Conservation (phyloP, 1,140 invertebrate species). For the Papilio aristodemus region DNA sequence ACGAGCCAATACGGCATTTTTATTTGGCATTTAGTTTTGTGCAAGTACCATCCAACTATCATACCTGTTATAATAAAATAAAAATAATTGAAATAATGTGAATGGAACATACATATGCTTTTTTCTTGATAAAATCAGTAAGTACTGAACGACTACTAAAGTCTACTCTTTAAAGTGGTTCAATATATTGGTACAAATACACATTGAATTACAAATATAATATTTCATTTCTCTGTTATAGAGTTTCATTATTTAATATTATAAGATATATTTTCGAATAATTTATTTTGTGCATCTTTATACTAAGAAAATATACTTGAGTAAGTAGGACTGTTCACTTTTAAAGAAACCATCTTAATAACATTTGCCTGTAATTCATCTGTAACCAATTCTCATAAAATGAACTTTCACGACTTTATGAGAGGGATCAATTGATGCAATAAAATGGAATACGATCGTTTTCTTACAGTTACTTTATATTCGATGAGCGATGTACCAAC, state of each 20-base stretch:
- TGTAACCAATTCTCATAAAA: constrained; percentile 9
- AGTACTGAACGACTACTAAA: too few species aligned
- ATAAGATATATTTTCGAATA: too few species aligned
- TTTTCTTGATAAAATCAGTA: too few species aligned
- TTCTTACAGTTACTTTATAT: constrained; percentile 16
- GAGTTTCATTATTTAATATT: neutral
- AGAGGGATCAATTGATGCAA: constrained; percentile 26
- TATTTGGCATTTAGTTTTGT: constrained; percentile 85
- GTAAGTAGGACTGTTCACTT: too few species aligned
- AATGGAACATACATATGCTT: too few species aligned
- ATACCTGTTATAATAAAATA: constrained; percentile 80
- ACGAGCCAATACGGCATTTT: constrained; percentile 82
- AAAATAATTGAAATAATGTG: too few species aligned
- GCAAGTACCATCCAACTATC: constrained; percentile 87
- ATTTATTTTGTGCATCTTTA: neutral
- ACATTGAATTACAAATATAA: neutral
- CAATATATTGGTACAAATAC: too few species aligned
- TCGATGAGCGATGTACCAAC: constrained; percentile 38
- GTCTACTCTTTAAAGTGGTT: neutral
- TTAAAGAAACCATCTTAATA: too few species aligned
- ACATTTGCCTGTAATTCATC: neutral
- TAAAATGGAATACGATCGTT: constrained; percentile 16
- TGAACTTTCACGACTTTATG: constrained; percentile 21
- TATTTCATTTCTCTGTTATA: neutral
- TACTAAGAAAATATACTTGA: too few species aligned